Evolutionary conservation across 2,113 vertebrate genomes (phyloP).

Genomic region (Dermatemys mawii): DNA sequence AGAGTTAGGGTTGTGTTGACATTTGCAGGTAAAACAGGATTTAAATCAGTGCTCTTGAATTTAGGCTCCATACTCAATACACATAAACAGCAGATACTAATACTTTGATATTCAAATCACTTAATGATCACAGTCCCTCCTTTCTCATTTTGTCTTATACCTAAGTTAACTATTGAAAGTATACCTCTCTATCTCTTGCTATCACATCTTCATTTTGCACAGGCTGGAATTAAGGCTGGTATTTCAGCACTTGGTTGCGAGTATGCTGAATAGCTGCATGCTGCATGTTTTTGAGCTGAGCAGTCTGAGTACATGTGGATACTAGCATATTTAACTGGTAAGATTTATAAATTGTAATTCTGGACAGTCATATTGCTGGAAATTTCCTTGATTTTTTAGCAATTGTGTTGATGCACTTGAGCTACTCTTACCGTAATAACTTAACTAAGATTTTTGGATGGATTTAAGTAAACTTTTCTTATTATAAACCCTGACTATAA

Average conservation of each 20-base stretch:
- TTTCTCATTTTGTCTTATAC: background rate
- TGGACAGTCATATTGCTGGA: background rate
- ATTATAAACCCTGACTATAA: background rate
- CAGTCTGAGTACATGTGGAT: background rate
- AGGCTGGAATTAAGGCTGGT: background rate
- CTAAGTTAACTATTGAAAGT: background rate
- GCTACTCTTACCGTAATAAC: background rate
- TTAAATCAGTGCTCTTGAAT: slow-evolving; percentile 40
- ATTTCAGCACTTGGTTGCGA: background rate
- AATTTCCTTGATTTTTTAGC: background rate
- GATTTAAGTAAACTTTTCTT: background rate
- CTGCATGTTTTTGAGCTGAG: background rate
- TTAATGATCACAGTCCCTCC: slow-evolving; percentile 34
- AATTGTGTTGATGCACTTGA: background rate
- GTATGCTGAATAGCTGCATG: background rate
- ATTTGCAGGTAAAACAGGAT: slow-evolving; percentile 24
- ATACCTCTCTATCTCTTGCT: background rate
- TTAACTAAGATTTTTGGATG: background rate
- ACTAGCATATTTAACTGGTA: background rate
- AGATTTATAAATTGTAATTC: background rate
- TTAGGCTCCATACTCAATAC: background rate
- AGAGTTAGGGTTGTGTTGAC: background rate
- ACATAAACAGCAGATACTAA: slow-evolving; percentile 55
- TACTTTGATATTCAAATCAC: slow-evolving; percentile 24
- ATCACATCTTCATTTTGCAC: background rate